phyloP scores from a whole-genome alignment of 2,888 invertebrate species.

The Petrolisthes cinctipes region DNA sequence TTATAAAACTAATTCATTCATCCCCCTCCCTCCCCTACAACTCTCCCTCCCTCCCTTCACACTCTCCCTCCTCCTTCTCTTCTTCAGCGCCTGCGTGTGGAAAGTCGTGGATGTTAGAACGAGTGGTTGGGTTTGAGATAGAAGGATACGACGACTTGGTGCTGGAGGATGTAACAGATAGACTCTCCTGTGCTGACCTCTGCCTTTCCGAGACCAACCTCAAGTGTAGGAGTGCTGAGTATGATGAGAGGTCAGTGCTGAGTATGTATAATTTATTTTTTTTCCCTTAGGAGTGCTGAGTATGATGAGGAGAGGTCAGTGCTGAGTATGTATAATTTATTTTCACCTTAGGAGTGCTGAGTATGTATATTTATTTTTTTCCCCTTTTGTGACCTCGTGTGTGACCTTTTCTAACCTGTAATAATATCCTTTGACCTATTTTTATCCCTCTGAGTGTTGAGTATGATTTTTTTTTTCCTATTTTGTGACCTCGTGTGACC shows the following conservation, averaged over 20 bases:
- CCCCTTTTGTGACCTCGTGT: too few relatives aligned
- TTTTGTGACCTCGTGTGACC: too few relatives aligned
- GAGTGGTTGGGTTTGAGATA: slow-evolving; percentile 81
- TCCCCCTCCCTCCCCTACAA: background rate
- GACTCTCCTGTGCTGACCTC: slow-evolving; percentile 78
- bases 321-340: too few relatives aligned
- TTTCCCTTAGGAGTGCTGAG: background rate
- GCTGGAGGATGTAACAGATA: slow-evolving; percentile 76
- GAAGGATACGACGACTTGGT: slow-evolving; percentile 78
- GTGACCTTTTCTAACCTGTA: too few relatives aligned
- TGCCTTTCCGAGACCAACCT: slow-evolving; percentile 73
- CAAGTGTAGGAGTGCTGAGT: slow-evolving; percentile 62
- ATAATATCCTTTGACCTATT: too few relatives aligned
- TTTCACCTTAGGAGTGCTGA: too few relatives aligned
- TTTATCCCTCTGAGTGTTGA: too few relatives aligned
- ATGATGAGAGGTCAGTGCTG: slow-evolving; percentile 52
- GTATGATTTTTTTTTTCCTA: too few relatives aligned
- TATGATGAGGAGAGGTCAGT: background rate
- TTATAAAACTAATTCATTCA: too few relatives aligned
- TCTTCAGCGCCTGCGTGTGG: slow-evolving; percentile 68
- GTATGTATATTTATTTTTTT: too few relatives aligned
- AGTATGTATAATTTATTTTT: background rate
- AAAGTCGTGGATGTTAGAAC: slow-evolving; percentile 82
- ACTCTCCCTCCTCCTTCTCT: too few relatives aligned
- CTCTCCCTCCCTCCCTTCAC: too few relatives aligned